These are phyloP conservation scores for Nephotettix cincticeps DNA, from an alignment of 1,140 invertebrate genomes.

Conservation along the genomic window DNA sequence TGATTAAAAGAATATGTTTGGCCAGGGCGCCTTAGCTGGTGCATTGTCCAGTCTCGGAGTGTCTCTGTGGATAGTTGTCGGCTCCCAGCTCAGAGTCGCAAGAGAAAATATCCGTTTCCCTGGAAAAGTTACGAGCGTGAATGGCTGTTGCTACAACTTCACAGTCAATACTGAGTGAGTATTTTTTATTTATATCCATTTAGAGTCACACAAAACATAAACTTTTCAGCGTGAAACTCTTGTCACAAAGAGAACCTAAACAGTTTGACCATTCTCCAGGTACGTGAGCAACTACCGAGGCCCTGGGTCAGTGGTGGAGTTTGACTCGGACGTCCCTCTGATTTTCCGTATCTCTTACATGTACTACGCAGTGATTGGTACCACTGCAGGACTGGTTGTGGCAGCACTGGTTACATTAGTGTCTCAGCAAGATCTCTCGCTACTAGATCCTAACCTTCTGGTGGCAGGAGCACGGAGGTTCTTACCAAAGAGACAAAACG, in stretches of 20 bases:
- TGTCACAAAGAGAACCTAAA: not conserved
- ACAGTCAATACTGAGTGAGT: not conserved
- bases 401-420: slow-evolving; percentile 47
- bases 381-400: slow-evolving; percentile 61
- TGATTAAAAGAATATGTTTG: not conserved
- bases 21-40: slow-evolving; percentile 33
- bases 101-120: slow-evolving; percentile 26
- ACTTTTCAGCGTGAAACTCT: not conserved
- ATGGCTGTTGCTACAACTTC: slow-evolving; percentile 30
- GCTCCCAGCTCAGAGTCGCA: slow-evolving; percentile 27
- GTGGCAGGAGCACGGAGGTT: not conserved
- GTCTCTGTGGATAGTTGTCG: slow-evolving; percentile 24
- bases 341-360: slow-evolving; percentile 64
- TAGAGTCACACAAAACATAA: not conserved
- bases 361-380: slow-evolving; percentile 67
- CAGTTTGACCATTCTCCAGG: not conserved
- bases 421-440: not conserved
- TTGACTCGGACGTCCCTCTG: not conserved
- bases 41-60: slow-evolving; percentile 22
- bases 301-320: not conserved
- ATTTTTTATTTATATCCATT: not conserved
- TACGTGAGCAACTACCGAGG: not conserved
- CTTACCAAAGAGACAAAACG: not conserved
- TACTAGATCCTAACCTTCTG: not conserved
- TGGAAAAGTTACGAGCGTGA: slow-evolving; percentile 29